These are phyloP conservation scores for Nipponacmea schrenckii DNA, from an alignment of 2,888 invertebrate genomes.

Conservation along the genomic window DNA sequence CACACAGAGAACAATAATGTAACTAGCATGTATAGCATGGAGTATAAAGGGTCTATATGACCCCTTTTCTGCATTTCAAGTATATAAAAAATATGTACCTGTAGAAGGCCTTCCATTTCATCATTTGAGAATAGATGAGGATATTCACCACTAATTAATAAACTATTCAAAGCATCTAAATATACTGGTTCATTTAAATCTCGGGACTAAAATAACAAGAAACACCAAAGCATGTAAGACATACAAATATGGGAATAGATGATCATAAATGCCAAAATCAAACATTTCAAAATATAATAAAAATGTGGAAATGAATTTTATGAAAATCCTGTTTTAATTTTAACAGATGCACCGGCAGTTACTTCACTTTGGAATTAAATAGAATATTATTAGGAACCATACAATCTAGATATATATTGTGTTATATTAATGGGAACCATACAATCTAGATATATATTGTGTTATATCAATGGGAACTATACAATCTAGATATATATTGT, in stretches of 20 bases:
- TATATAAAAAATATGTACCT: slow-evolving; percentile 36
- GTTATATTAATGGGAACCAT: too few relatives aligned
- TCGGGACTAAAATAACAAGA: slow-evolving; percentile 49
- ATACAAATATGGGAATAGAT: neutral
- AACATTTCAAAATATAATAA: neutral
- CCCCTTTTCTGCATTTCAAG: too few relatives aligned
- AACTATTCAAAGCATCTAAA: slow-evolving; percentile 66
- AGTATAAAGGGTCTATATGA: too few relatives aligned
- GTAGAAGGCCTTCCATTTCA: slow-evolving; percentile 67
- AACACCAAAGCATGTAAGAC: neutral
- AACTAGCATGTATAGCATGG: neutral
- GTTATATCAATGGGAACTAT: too few relatives aligned
- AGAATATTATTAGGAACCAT: too few relatives aligned
- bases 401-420: too few relatives aligned
- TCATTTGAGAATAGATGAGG: slow-evolving; percentile 68
- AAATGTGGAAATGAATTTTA: too few relatives aligned
- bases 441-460: too few relatives aligned
- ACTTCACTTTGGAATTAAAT: too few relatives aligned
- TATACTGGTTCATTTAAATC: slow-evolving; percentile 63
- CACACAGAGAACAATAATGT: neutral
- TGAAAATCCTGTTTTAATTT: too few relatives aligned
- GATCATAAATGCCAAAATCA: neutral
- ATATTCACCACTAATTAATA: slow-evolving; percentile 66
- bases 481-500: too few relatives aligned
- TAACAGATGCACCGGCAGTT: too few relatives aligned